Base-by-base conservation (phyloP, 2,797 vertebrate species). In the Euthynnus affinis region DNA sequence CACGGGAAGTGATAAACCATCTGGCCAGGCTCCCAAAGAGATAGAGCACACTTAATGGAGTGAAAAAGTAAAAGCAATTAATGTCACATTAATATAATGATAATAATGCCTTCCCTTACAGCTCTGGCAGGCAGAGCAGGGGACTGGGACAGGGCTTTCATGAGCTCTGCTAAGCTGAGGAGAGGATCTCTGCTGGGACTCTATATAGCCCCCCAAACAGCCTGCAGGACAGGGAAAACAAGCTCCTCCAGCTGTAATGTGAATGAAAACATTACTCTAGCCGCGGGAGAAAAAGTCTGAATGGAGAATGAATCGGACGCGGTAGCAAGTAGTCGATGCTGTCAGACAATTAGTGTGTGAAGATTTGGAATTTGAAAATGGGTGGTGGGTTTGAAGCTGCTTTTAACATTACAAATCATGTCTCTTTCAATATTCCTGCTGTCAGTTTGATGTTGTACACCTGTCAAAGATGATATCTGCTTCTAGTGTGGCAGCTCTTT, bases 21-120 rank as follows among this genome's bases (percentile, higher is more conserved):
- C 95, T 96, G 95, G 94, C 94, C 90, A 72, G 87, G 89, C 92
- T 96, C 95, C 95, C 94, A 90, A 92, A 94, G 95, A 96, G 95
- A 96, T 94, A 95, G 94, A 94, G 93, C 93, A 93, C 94, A 95
- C 94, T 96, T 96, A 96, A 96, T 96, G 95, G 95, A 96, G 94
- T 96, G 95, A 96, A 96, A 96, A 96, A 96, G 93, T 96, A 95
- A 95, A 96, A 95, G 95, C 95, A 96, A 96, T 96, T 96, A 96
- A 96, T 96, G 95, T 96, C 95, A 96, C 95, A 96, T 96, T 96
- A 96, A 96, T 96, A 95, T 95, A 96, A 96, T 92, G 94, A 96
- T 95, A 96, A 96, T 96, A 96, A 96, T 95, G 93, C 94, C 92
- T 91, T 93, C 90, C 91, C 90, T 92, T 88, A 87, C 91, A 92